Percentiles rank a stretch among this genome's conserved stretches.
phyloP scores from a whole-genome alignment of 1,140 invertebrate genomes.

The Dendrolimus kikuchii region DNA sequence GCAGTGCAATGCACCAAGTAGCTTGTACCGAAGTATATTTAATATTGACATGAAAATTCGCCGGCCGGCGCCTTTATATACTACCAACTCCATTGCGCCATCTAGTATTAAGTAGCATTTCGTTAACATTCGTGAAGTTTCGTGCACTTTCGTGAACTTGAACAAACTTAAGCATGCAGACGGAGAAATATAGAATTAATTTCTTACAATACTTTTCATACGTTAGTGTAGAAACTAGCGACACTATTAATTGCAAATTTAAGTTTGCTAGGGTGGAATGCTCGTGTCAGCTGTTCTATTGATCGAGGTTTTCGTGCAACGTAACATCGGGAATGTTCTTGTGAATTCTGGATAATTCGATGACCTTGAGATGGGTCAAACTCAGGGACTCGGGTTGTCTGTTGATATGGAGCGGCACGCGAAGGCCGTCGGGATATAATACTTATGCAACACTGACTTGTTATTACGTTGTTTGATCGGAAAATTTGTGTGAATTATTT shows the following conservation, averaged over 20 bases:
- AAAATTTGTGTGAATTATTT: too few relatives aligned
- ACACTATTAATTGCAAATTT: background rate
- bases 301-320: background rate
- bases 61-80: constrained; percentile 25
- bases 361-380: background rate
- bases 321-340: background rate
- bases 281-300: constrained; percentile 3
- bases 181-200: too few relatives aligned
- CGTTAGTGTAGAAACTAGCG: too few relatives aligned
- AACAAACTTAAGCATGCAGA: too few relatives aligned
- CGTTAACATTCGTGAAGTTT: too few relatives aligned
- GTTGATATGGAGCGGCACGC: too few relatives aligned
- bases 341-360: background rate
- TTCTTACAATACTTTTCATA: too few relatives aligned
- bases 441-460: too few relatives aligned
- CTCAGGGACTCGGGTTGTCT: background rate
- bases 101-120: constrained; percentile 5
- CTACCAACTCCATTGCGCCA: constrained; percentile 5
- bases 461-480: too few relatives aligned
- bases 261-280: background rate
- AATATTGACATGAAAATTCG: constrained; percentile 13
- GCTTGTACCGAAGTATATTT: constrained; percentile 2
- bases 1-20: background rate
- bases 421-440: too few relatives aligned
- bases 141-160: too few relatives aligned